Evolutionary conservation across 2,113 vertebrate species (phyloP), one percentile per base, ranked within the genome.

Genomic region (Actenoides hombroni): DNA sequence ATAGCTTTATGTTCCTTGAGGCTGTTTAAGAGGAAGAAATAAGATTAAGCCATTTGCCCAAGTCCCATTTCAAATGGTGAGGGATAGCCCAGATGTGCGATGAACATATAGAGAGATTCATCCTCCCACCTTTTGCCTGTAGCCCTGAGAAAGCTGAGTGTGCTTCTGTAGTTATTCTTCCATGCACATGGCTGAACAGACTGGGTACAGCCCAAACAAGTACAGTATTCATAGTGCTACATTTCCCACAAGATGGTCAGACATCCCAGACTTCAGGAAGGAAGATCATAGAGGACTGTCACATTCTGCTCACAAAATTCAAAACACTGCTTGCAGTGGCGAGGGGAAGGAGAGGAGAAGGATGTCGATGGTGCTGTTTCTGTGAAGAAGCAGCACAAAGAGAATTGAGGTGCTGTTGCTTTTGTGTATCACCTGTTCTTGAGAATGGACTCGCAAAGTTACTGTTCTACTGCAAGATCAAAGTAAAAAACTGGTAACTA

Each of bases 121-220:
- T 29, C 61, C 23, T 37, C 6, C 33, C 16, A 17, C 7, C 46
- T 46, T 25, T 73, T 46, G 33, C 26, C 44, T 73, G 25, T 15
- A 73, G 28, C 8, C 33, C 63, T 53, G 44, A 88, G 68, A 54
- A 88, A 81, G 8, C 39, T 15, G 26, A 65, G 29, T 19, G 25
- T 31, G 56, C 18, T 65, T 81, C 21, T 35, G 7, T 6, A 59
- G n/a, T 78, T 31, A 61, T 9, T 67, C 6, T 25, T 79, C 71
- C 0, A 2, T 28, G 42, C 29, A 9, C 4, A 2, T 9, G 18
- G 5, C 18, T n/a, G 44, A 76, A 19, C 11, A 67, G 37, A 18
- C 13, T 71, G 70, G 8, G 35, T 60, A 9, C 0, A 3, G 44
- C 68, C 67, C 46, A 21, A 69, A 77, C 15, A 0, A 1, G 35